phyloP scores from a whole-genome alignment of 35 echinoderm and acorn worm species.

The Nesometra sesokonis region DNA sequence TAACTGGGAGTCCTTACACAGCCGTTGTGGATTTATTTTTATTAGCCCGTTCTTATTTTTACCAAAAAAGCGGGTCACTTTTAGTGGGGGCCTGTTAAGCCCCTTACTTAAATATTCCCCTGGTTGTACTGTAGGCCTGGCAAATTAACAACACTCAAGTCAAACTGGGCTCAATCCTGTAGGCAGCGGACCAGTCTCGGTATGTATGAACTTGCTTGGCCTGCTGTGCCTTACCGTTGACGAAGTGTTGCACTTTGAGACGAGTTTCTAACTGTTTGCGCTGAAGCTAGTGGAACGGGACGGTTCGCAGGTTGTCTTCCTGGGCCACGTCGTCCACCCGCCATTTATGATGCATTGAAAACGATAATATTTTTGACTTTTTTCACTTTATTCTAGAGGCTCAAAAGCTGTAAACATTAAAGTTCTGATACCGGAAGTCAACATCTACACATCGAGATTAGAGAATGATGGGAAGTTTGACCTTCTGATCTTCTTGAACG shows the following conservation, averaged over 20 bases:
- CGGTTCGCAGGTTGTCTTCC: background rate
- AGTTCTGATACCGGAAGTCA: background rate
- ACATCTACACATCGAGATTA: background rate
- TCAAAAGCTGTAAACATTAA: background rate
- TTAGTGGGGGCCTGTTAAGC: too few relatives aligned
- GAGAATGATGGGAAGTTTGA: background rate
- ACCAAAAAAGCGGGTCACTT: too few relatives aligned
- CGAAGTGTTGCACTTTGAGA: constrained; percentile 10
- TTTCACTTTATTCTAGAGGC: background rate
- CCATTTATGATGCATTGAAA: background rate
- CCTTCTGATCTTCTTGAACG: background rate
- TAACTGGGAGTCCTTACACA: too few relatives aligned
- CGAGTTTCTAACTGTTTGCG: background rate
- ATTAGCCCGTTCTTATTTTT: too few relatives aligned
- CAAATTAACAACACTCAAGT: too few relatives aligned
- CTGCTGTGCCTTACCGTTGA: background rate
- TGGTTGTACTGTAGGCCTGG: too few relatives aligned
- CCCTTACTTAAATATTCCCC: too few relatives aligned
- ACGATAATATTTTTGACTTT: background rate
- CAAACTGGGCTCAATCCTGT: too few relatives aligned
- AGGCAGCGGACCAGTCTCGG: background rate
- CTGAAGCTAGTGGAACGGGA: background rate
- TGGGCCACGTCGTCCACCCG: constrained; percentile 8
- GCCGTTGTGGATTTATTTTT: too few relatives aligned
- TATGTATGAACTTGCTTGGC: background rate